Evolutionary conservation across 37 sponge, comb jelly and placozoan species (phyloP).

Genomic region (Halisarca cf. caerulea): DNA sequence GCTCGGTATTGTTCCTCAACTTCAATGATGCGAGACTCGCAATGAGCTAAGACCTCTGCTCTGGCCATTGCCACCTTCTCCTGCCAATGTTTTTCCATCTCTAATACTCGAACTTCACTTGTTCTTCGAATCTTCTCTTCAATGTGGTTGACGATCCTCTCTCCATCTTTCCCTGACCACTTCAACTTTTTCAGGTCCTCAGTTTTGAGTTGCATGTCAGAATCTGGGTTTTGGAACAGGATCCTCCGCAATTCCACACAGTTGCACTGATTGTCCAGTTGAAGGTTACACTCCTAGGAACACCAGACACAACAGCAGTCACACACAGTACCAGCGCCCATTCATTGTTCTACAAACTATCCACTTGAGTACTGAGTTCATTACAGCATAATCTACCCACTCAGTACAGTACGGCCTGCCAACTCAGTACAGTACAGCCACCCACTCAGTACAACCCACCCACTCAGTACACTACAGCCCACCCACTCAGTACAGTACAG

Average conservation of each 20-base stretch:
- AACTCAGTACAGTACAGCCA: too few species aligned
- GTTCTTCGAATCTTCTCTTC: slow-evolving; percentile 58
- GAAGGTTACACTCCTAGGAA: slow-evolving; percentile 38
- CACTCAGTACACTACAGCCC: too few species aligned
- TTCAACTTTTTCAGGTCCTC: slow-evolving; percentile 46
- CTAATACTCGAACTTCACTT: slow-evolving; percentile 35
- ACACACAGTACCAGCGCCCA: too few species aligned
- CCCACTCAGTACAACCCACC: too few species aligned
- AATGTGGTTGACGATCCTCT: slow-evolving; percentile 41
- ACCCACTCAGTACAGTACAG: too few species aligned
- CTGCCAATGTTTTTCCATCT: slow-evolving; percentile 53
- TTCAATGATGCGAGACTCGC: slow-evolving; percentile 59
- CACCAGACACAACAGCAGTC: too few species aligned
- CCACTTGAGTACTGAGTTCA: too few species aligned
- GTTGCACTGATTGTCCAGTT: slow-evolving; percentile 31
- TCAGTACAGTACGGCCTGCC: too few species aligned
- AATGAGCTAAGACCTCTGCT: slow-evolving; percentile 55
- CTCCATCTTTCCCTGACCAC: slow-evolving; percentile 35
- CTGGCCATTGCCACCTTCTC: slow-evolving; percentile 55
- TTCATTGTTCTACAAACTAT: too few species aligned
- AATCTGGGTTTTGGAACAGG: slow-evolving; percentile 44
- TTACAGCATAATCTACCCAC: too few species aligned
- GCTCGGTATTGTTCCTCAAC: slow-evolving; percentile 43
- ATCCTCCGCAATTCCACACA: slow-evolving; percentile 51
- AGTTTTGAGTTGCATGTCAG: slow-evolving; percentile 36